Percentiles rank a stretch among this genome's conserved stretches.
Conservation (phyloP, 2,888 invertebrate species). For the Corbicula japonica region DNA sequence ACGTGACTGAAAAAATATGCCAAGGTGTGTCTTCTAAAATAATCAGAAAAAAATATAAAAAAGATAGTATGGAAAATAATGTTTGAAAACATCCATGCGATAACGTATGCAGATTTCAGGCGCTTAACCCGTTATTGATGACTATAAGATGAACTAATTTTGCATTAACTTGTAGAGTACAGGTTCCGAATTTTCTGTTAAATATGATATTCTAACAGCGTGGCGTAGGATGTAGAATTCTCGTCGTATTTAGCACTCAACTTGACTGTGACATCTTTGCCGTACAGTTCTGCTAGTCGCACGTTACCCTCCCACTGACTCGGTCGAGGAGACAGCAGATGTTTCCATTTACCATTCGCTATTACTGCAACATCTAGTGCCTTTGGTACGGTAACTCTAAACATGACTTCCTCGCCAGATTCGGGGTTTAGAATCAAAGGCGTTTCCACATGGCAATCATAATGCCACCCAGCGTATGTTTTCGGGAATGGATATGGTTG, state of each 20-base stretch:
- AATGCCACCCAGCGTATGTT: constrained; percentile 87
- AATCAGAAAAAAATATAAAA: too few species aligned
- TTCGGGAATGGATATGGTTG: constrained; percentile 84
- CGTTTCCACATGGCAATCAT: constrained; percentile 85
- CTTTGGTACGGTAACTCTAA: constrained; percentile 83
- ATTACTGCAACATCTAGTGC: constrained; percentile 86
- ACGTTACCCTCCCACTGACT: constrained; percentile 84
- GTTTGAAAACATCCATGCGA: too few species aligned
- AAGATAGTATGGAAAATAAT: too few species aligned
- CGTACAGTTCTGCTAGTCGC: constrained; percentile 74
- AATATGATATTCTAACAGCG: constrained; percentile 83
- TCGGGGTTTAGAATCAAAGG: constrained; percentile 80
- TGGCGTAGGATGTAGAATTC: constrained; percentile 85
- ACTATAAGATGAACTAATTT: too few species aligned
- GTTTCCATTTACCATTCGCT: constrained; percentile 85
- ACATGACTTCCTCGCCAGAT: constrained; percentile 74
- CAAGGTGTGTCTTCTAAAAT: too few species aligned
- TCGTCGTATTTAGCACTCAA: constrained; percentile 86
- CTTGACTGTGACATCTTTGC: constrained; percentile 80
- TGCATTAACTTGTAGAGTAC: too few species aligned
- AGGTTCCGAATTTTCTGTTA: too few species aligned
- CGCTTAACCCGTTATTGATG: too few species aligned
- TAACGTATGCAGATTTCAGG: too few species aligned
- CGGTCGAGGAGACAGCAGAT: constrained; percentile 78
- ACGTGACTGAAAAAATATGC: too few species aligned